phyloP scores from a whole-genome alignment of 1,140 invertebrate genomes.

The Pantala flavescens region DNA sequence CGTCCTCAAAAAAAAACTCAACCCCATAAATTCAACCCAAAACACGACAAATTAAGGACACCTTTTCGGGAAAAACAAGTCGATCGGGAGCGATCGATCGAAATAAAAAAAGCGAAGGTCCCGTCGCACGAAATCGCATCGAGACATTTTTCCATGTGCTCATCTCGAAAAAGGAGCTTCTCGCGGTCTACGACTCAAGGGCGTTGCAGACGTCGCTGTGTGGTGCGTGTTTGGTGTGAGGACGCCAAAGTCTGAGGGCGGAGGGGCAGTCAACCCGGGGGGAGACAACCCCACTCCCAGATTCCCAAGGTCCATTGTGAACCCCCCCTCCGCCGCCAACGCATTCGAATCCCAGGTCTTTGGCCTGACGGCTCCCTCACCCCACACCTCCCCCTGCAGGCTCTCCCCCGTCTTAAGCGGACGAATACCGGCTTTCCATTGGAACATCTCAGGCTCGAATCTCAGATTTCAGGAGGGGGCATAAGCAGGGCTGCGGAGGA shows the following conservation, averaged over 20 bases:
- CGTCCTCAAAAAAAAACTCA: no score
- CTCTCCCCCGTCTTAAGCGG: neutral
- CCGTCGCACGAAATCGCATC: no score
- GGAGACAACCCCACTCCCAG: neutral
- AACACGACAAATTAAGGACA: no score
- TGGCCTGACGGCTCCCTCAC: neutral
- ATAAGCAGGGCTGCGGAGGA: neutral
- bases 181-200: neutral
- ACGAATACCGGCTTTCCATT: constrained; percentile 2
- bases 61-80: no score
- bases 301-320: constrained; percentile 1
- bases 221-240: neutral
- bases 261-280: neutral
- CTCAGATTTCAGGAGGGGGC: constrained; percentile 6
- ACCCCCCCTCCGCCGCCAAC: neutral
- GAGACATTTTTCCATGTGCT: no score
- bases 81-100: no score
- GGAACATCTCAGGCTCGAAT: neutral
- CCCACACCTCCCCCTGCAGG: neutral
- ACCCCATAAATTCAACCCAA: no score
- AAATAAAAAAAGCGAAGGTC: no score
- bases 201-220: neutral
- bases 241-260: constrained; percentile 1
- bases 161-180: no score
- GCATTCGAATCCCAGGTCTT: neutral